phyloP scores from a whole-genome alignment of 1,140 invertebrate species.

The Neoseiulus cucumeris region DNA sequence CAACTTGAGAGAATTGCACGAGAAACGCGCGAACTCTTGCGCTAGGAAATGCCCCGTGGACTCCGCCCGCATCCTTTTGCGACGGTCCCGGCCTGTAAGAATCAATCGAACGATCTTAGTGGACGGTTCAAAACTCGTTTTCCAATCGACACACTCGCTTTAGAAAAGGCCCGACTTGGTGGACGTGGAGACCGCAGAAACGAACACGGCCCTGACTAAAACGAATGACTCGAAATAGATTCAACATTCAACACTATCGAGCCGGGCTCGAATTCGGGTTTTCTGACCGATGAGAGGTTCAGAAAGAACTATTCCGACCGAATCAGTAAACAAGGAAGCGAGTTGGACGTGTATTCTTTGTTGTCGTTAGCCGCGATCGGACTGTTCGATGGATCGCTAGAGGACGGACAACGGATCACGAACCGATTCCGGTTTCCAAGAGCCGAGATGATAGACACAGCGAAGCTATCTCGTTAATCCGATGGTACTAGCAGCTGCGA shows the following conservation, averaged over 20 bases:
- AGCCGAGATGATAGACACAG: too few species aligned
- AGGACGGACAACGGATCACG: too few species aligned
- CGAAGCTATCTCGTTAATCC: too few species aligned
- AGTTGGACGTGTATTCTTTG: background rate
- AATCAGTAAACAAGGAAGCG: background rate
- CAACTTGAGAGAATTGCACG: conserved; percentile 32
- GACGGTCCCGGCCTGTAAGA: background rate
- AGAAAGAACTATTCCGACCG: too few species aligned
- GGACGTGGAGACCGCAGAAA: background rate
- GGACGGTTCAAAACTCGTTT: background rate
- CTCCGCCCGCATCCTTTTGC: background rate
- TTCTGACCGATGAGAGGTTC: too few species aligned
- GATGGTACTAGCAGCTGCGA: too few species aligned
- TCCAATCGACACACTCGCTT: background rate
- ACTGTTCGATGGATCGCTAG: too few species aligned
- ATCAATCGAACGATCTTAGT: background rate
- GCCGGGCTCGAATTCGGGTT: too few species aligned
- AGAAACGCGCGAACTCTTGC: conserved; percentile 34
- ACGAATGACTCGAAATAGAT: background rate
- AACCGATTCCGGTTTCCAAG: too few species aligned
- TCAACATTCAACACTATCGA: too few species aligned
- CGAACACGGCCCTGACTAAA: background rate
- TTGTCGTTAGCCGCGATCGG: background rate
- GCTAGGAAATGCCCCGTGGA: conserved; percentile 22
- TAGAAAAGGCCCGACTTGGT: background rate